phyloP scores from a whole-genome alignment of 2,113 vertebrate genomes.

The Eretmochelys imbricata region DNA sequence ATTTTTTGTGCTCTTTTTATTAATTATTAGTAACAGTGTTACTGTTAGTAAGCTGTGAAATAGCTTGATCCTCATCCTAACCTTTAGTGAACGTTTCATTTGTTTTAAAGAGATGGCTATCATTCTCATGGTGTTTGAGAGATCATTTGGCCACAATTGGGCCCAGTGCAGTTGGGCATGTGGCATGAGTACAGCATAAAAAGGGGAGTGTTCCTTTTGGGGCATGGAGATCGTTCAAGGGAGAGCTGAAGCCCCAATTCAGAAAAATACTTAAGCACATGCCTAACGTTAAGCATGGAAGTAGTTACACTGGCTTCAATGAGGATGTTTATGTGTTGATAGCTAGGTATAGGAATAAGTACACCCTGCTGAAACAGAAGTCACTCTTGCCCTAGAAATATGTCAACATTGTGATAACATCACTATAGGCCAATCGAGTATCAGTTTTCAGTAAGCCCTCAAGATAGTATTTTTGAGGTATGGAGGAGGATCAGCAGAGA shows the following conservation, averaged over 20 bases:
- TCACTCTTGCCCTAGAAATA: background rate
- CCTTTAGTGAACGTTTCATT: background rate
- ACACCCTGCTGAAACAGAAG: background rate
- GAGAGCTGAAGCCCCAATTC: background rate
- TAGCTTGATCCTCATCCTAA: background rate
- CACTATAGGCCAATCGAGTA: background rate
- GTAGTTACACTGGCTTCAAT: background rate
- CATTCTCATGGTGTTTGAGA: background rate
- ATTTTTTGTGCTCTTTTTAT: background rate
- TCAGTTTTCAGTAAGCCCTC: background rate
- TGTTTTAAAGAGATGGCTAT: background rate
- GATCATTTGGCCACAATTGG: background rate
- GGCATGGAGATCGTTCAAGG: accelerated
- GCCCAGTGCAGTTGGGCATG: background rate
- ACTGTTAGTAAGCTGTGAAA: background rate
- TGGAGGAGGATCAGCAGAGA: background rate
- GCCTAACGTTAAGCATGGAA: background rate
- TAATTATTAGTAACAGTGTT: background rate
- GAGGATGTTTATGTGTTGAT: accelerated
- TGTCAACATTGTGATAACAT: background rate
- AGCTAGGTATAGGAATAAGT: background rate
- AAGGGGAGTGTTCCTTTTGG: background rate
- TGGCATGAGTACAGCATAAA: accelerated
- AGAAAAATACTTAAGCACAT: background rate
- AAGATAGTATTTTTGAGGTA: background rate